phyloP scores from a whole-genome alignment of 2,797 vertebrate species.

The Arrhamphus sclerolepis region DNA sequence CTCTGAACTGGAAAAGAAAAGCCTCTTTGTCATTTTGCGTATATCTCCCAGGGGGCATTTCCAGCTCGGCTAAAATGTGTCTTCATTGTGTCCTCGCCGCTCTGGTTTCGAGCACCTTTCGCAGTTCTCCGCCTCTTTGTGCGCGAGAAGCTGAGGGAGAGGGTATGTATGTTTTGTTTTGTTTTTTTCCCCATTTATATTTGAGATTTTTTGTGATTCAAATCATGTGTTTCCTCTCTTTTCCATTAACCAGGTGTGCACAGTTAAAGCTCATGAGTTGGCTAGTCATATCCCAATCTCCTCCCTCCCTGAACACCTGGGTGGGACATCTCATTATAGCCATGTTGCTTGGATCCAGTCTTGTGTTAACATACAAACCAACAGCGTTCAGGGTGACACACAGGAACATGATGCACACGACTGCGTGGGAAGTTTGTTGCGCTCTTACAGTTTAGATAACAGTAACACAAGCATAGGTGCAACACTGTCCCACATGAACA shows the following conservation, averaged over 20 bases:
- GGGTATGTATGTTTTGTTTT: slow-evolving; percentile 71
- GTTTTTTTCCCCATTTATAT: no score
- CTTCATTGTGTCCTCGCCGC: slow-evolving; percentile 87
- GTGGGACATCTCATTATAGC: slow-evolving; percentile 83
- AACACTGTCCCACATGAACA: slow-evolving; percentile 53
- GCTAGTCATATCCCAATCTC: slow-evolving; percentile 84
- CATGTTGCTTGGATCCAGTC: slow-evolving; percentile 88
- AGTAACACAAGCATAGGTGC: slow-evolving; percentile 63
- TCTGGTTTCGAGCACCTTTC: slow-evolving; percentile 89
- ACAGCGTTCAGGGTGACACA: slow-evolving; percentile 65
- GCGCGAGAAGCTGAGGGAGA: slow-evolving; percentile 86
- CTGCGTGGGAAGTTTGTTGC: slow-evolving; percentile 84
- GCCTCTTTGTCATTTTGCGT: background rate
- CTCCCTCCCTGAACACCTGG: slow-evolving; percentile 85
- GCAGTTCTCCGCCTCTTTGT: slow-evolving; percentile 87
- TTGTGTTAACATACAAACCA: slow-evolving; percentile 80
- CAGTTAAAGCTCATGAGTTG: slow-evolving; percentile 84
- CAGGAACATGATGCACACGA: slow-evolving; percentile 73
- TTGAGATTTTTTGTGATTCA: no score
- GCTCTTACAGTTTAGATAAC: slow-evolving; percentile 82
- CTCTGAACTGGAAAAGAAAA: background rate
- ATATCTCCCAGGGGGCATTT: slow-evolving; percentile 82
- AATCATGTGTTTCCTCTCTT: background rate
- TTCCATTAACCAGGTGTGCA: slow-evolving; percentile 79
- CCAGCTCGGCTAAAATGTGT: slow-evolving; percentile 88